Percentiles rank a stretch among this genome's conserved stretches.
Evolutionary conservation across 2,888 invertebrate genomes (phyloP).

Genomic region (Habrosyne pyritoides): DNA sequence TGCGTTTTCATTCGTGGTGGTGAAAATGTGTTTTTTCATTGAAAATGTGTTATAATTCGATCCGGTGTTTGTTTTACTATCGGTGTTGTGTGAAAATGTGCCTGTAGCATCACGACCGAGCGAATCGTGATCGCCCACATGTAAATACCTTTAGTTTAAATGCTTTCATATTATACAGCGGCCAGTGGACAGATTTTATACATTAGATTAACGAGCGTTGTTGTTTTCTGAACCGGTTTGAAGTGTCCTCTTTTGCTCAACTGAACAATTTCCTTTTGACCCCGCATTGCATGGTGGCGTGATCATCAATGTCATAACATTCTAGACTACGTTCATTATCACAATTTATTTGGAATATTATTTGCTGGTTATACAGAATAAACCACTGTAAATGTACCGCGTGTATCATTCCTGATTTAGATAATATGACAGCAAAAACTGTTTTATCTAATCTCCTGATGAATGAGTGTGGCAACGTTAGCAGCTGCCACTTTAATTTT

Average conservation of each 20-base stretch:
- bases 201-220: slow-evolving; percentile 20
- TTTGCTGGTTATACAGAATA: not conserved
- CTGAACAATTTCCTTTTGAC: slow-evolving; percentile 49
- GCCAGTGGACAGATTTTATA: slow-evolving; percentile 22
- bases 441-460: slow-evolving; percentile 26
- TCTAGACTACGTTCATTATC: slow-evolving; percentile 10
- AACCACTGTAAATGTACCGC: not conserved
- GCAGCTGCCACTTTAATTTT: slow-evolving; percentile 10
- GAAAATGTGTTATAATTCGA: slow-evolving; percentile 13
- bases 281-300: slow-evolving; percentile 44
- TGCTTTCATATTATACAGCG: slow-evolving; percentile 14
- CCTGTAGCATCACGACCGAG: slow-evolving; percentile 26
- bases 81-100: slow-evolving; percentile 27
- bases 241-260: slow-evolving; percentile 42
- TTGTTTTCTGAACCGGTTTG: slow-evolving; percentile 41
- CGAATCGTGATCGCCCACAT: slow-evolving; percentile 34
- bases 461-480: slow-evolving; percentile 17
- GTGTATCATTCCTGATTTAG: not conserved
- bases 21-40: slow-evolving; percentile 20
- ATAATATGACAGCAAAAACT: not conserved
- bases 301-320: slow-evolving; percentile 45
- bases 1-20: slow-evolving; percentile 22
- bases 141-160: slow-evolving; percentile 37
- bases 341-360: not conserved
- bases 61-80: slow-evolving; percentile 24